Base-by-base conservation (phyloP, 2,797 vertebrate genomes). In the Artibeus lituratus region DNA sequence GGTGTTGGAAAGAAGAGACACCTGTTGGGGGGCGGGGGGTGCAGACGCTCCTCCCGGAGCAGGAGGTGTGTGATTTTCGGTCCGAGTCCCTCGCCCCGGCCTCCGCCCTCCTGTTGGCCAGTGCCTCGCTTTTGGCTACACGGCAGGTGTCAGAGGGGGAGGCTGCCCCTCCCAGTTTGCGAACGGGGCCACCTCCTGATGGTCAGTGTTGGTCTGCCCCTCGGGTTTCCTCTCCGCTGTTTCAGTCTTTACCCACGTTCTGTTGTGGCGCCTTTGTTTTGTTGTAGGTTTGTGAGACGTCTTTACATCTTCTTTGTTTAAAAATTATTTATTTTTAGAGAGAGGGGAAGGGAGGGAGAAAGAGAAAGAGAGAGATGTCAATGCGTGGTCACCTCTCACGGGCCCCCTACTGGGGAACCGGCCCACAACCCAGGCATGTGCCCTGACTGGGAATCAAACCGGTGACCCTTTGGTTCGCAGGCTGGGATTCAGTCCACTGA, bases 1-100 rank as follows among this genome's bases (percentile, higher is more conserved):
- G 44, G 72, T 47, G 10, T 1, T 3, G 59, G 59, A 9, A 24
- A 11, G 35, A 1, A 9, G 0, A n/a, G 51, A 29, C 24, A 3
- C n/a, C 10, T 22, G 32, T 4, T 18, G 7, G 11, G 16, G 18
- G 44, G 76, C 4, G 10, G 47, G 35, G 35, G 73, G 73, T 10
- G 10, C 19, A n/a, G 5, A 32, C 0, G 5, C 1, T 0, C 22
- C 8, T 3, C 18, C 10, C 6, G 4, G 16, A 22, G 39, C 16
- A 12, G 6, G 26, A 2, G 16, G 0, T 3, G 7, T 29, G 39
- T 10, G 0, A 12, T 2, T 5, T 2, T 5, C 9, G 5, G 26
- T 22, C 26, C 8, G 5, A 2, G n/a, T 12, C 44, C 57, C 65
- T 24, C 9, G 1, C 22, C 51, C 0, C 2, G 1, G 2, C 69